phyloP scores from a whole-genome alignment of 2,113 vertebrate species.

The Dasypus novemcinctus region DNA sequence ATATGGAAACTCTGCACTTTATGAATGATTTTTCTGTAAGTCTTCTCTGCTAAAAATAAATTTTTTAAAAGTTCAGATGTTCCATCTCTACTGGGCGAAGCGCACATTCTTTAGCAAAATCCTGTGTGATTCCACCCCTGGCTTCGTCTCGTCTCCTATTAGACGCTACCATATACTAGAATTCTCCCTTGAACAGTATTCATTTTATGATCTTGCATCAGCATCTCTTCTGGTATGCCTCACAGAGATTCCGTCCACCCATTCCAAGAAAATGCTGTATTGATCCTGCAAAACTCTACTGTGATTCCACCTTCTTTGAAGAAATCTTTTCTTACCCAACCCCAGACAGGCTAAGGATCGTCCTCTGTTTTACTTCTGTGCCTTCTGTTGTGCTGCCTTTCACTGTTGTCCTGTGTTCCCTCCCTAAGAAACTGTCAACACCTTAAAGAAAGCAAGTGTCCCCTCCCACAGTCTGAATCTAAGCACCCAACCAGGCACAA shows the following conservation, averaged over 20 bases:
- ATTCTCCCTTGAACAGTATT: background rate
- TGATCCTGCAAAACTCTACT: background rate
- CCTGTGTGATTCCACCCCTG: too few relatives aligned
- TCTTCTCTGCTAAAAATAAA: too few relatives aligned
- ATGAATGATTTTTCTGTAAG: too few relatives aligned
- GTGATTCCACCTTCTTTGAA: too few relatives aligned
- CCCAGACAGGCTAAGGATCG: background rate
- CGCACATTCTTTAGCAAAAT: background rate
- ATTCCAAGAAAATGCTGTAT: background rate
- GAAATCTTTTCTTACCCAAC: background rate
- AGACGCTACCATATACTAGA: background rate
- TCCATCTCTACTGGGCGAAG: background rate
- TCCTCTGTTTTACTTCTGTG: background rate
- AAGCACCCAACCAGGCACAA: background rate
- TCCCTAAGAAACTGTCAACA: background rate
- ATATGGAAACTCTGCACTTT: too few relatives aligned
- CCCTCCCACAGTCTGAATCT: too few relatives aligned
- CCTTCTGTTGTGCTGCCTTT: background rate
- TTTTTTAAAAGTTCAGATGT: too few relatives aligned
- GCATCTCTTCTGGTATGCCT: background rate
- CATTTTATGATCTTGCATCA: background rate
- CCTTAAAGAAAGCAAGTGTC: background rate
- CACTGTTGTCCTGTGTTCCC: background rate
- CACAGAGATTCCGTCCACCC: fast-evolving
- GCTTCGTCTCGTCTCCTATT: background rate